A percentile compares a stretch with the other conserved stretches of the same genome.
Conservation (phyloP, 2,888 invertebrate species). For the Caenorhabditis sp. region DNA sequence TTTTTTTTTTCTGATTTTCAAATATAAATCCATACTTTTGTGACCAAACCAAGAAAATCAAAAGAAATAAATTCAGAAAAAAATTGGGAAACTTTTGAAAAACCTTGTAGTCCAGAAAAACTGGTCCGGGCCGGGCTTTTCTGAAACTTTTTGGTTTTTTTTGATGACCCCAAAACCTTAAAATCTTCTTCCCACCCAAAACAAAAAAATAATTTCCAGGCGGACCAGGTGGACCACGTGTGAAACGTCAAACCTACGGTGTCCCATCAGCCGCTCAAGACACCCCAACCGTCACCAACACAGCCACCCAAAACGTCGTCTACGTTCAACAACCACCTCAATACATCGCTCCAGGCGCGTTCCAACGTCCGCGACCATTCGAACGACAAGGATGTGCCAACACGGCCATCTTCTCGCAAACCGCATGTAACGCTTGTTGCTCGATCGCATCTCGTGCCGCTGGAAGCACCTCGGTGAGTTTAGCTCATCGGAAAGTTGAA, state of each 20-base stretch:
- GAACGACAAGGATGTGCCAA: constrained; percentile 51
- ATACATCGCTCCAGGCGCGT: constrained; percentile 20
- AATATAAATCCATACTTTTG: no score
- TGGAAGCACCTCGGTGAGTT: constrained; percentile 43
- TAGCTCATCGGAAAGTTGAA: neutral
- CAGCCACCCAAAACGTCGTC: constrained; percentile 15
- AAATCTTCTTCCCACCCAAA: no score
- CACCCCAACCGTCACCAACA: constrained; percentile 9
- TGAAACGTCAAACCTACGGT: constrained; percentile 38
- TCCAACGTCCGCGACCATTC: constrained; percentile 36
- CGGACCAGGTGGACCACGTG: constrained; percentile 13
- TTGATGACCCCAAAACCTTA: no score
- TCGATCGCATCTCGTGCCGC: constrained; percentile 42
- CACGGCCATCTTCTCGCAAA: constrained; percentile 51
- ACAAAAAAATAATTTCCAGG: constrained; percentile 30
- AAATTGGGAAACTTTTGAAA: no score
- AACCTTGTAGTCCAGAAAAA: no score
- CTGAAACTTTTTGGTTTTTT: no score
- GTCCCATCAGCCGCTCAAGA: constrained; percentile 17
- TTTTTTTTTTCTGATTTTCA: no score
- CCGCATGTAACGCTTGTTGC: constrained; percentile 56
- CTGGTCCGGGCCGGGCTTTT: no score
- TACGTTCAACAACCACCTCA: constrained; percentile 13
- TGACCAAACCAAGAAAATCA: no score
- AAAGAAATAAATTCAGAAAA: no score